Evolutionary conservation across 2,113 vertebrate species (phyloP), one percentile per base, ranked within the genome.

Genomic region (Apus apus): DNA sequence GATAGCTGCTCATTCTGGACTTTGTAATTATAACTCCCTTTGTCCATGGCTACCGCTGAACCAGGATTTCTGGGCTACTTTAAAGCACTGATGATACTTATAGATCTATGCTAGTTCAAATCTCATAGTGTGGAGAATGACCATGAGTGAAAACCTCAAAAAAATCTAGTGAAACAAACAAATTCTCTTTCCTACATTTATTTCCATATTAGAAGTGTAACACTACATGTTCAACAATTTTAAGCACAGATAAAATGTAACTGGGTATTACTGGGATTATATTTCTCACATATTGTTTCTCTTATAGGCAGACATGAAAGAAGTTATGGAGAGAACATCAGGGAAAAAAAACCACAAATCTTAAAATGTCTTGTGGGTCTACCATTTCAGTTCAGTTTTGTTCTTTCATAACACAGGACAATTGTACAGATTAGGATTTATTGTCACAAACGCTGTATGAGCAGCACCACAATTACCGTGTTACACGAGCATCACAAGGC

Each of bases 361-460:
- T 74, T 72, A 25, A 81, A 85, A 81, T 36, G 8, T 36, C 32
- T 88, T 83, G 11, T 4, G 4, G 17, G 38, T 70, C 12, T 65
- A 11, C 46, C 2, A 57, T 75, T 91, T 92, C 40, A 68, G 5
- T 65, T 77, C 27, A 78, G 4, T 19, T 57, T 79, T 82, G 3
- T 62, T 89, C 22, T 85, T 95, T 72, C 62, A 21, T 76, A 85
- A 51, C 30, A 46, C 29, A 73, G n/a, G 30, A 66, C 36, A 79
- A 73, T 57, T 34, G 68, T 20, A 61, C n/a, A 82, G 27, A 68
- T 91, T 91, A 91, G 46, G 27, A 87, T 87, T 94, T 45, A 17
- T 76, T 1, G 0, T 76, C 62, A 79, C 25, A 90, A 87, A 51
- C 58, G 43, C 30, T n/a, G 6, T 26, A 65, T 57, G 85, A 93